These are phyloP conservation scores for Cyclopterus lumpus DNA, from an alignment of 2,797 vertebrate genomes.

Conservation along the genomic window DNA sequence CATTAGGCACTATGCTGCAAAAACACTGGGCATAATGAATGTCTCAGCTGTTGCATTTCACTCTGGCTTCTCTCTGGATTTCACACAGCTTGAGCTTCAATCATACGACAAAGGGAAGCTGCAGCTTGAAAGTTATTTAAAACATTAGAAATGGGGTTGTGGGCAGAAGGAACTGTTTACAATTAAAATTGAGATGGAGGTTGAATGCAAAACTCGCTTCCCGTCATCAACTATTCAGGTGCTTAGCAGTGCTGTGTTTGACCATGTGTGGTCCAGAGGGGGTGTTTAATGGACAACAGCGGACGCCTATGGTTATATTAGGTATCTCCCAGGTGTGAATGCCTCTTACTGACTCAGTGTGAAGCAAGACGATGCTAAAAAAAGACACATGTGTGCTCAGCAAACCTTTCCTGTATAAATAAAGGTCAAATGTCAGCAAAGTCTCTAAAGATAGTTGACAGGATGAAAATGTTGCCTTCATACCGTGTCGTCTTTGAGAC, in stretches of 20 bases:
- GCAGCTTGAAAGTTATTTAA: not conserved
- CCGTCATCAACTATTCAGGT: not conserved
- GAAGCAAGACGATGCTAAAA: conserved; percentile 10
- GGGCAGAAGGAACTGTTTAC: not conserved
- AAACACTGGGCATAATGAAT: conserved; percentile 23
- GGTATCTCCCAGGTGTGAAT: conserved; percentile 39
- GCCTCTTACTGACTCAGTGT: conserved; percentile 22
- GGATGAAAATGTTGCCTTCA: conserved; percentile 21
- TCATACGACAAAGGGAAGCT: not conserved
- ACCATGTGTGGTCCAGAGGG: not conserved
- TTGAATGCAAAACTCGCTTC: not conserved
- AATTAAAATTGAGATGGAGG: not conserved
- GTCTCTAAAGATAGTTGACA: conserved; percentile 48
- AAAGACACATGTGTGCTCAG: conserved; percentile 34
- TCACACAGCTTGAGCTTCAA: not conserved
- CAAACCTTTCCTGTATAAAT: conserved; percentile 35
- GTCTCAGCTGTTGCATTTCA: conserved; percentile 4
- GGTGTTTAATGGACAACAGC: conserved; percentile 5
- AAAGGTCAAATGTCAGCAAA: conserved; percentile 40
- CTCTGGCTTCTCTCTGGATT: not conserved
- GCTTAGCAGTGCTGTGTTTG: not conserved
- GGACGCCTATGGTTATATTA: conserved; percentile 27
- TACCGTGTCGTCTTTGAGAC: conserved; percentile 45
- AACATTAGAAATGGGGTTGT: conserved; percentile 8
- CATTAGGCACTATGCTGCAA: conserved; percentile 22